Base-by-base conservation (phyloP, 2,113 vertebrate genomes). In the Nanorana parkeri region DNA sequence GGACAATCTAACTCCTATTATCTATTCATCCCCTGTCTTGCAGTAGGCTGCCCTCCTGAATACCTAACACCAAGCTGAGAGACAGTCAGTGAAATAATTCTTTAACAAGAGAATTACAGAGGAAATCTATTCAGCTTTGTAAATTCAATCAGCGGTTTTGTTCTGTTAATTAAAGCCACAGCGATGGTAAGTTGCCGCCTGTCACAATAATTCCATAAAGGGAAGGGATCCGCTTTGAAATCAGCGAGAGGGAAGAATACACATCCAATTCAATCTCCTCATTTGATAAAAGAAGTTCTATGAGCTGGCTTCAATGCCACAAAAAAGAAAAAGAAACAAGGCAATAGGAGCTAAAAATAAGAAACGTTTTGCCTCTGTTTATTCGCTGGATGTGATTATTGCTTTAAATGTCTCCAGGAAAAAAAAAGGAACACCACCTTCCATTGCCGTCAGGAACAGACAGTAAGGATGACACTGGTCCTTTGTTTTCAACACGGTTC, bases 141-240 rank as follows among this genome's bases (percentile, higher is more conserved):
- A 68, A 58, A 75, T 60, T 16, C 67, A 68, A 83, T 63, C 71
- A 13, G 28, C 11, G 63, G 63, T 23, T 83, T 83, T 75, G 80
- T 83, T 83, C 80, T 28, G 52, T 76, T 76, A 83, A 83, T 83
- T 83, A 83, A 75, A 76, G 80, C 71, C 15, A 65, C 71, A 41
- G 72, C 47, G 24, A 76, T 26, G 80, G 63, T 20, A 26, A 66
- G 71, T 29, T 76, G 21, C 63, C 47, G 80, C 63, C 72, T 83
- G 80, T 83, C 80, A 76, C 36, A 76, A 76, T 76, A 83, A 76
- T 76, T 83, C 80, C 24, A 20, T 10, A 74, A 76, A 75, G 69
- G 17, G 56, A 41, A 76, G 63, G 64, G 72, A 76, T 28, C 47
- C 10, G 51, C 80, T 83, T 76, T 83, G 80, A 83, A 82, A 82